Evolutionary conservation across 2,797 vertebrate species (phyloP), one percentile per base, ranked within the genome.

Genomic region (Coccyzus lansbergi): DNA sequence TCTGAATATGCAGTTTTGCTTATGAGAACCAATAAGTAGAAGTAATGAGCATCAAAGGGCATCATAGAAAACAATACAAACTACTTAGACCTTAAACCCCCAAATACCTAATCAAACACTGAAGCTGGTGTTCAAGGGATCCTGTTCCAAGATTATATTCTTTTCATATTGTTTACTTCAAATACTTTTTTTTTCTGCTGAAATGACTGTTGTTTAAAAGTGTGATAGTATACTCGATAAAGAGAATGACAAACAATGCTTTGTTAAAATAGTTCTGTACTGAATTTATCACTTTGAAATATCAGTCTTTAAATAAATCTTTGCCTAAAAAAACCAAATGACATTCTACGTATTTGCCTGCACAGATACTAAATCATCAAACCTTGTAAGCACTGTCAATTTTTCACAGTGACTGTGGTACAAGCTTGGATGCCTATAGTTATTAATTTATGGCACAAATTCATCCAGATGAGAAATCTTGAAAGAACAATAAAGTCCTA

Each of bases 401-500:
- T 95, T 84, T 79, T 83, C 86, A 88, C 63, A 49, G 56, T 42
- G 88, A 76, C 78, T 79, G 74, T 40, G 42, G n/a, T 63, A 67
- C 21, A 84, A 84, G 77, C 81, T 56, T 63, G 71, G 59, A 63
- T 64, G 52, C 52, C 59, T 77, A 38, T 52, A 84, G 60, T 82
- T 87, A 63, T 92, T 88, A 94, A 85, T 95, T 88, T 93, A 94
- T 74, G 46, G 72, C 80, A 86, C 33, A 75, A 81, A 80, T 62
- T 78, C 88, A 88, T 15, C 46, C 80, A 90, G 58, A 25, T 74
- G 59, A 89, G 67, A 82, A 88, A 33, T 33, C 62, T 84, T 59
- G 63, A 86, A 86, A 84, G 60, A 82, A 86, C 51, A 84, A 79
- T 44, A 36, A 69, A 75, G 24, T 88, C 44, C 46, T 31, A 7